These are phyloP conservation scores for Ormia ochracea DNA, from an alignment of 2,888 invertebrate species.

Conservation along the genomic window DNA sequence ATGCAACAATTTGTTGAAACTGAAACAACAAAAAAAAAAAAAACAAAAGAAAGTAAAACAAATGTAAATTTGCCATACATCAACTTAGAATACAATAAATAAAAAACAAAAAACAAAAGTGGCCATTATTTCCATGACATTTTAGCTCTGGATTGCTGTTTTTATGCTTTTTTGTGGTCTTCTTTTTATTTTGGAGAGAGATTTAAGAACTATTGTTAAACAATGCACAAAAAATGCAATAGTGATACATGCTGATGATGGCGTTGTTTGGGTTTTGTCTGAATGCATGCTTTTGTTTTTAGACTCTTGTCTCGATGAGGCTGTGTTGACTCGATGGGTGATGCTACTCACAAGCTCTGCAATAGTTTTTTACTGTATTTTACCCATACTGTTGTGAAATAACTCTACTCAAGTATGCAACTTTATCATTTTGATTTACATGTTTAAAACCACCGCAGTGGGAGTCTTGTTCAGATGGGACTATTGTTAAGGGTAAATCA, in stretches of 20 bases:
- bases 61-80: constrained; percentile 47
- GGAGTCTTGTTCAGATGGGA: no score
- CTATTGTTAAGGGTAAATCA: constrained; percentile 17
- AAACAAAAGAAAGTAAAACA: no score
- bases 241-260: constrained; percentile 22
- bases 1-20: constrained; percentile 52
- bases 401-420: constrained; percentile 74
- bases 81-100: constrained; percentile 27
- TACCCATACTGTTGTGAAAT: constrained; percentile 63
- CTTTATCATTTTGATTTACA: constrained; percentile 76
- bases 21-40: constrained; percentile 16
- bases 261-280: constrained; percentile 38
- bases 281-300: constrained; percentile 28
- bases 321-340: background rate
- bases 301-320: background rate
- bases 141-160: constrained; percentile 32
- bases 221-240: background rate
- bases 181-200: constrained; percentile 60
- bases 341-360: no score
- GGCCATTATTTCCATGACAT: constrained; percentile 55
- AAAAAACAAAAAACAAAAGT: constrained; percentile 34
- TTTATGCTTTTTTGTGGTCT: background rate
- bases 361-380: constrained; percentile 51
- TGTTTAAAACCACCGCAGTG: constrained; percentile 61
- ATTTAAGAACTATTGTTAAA: constrained; percentile 64